Conservation (phyloP, 2,888 invertebrate genomes). For the Aleiodes testaceus region DNA sequence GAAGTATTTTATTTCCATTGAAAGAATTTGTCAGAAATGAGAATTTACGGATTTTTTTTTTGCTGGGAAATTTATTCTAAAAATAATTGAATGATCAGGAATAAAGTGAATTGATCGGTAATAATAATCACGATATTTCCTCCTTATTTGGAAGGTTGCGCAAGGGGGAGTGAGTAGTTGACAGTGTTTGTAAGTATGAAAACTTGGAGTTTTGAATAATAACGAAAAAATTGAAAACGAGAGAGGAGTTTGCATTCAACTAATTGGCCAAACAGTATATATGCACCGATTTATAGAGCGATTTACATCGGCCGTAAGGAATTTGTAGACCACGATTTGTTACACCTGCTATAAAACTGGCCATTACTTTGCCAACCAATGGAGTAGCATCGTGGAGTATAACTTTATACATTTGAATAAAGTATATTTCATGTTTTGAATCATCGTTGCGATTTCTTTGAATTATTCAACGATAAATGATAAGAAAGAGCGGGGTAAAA, state of each 20-base stretch:
- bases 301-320: conserved; percentile 63
- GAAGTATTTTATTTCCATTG: no score
- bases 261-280: conserved; percentile 65
- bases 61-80: no score
- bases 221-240: conserved; percentile 19
- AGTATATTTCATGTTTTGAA: conserved; percentile 15
- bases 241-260: conserved; percentile 56
- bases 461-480: background rate
- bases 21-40: no score
- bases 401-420: conserved; percentile 38
- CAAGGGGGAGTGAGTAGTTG: conserved; percentile 12
- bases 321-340: conserved; percentile 55
- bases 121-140: no score
- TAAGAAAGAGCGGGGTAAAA: background rate
- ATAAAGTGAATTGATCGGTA: no score
- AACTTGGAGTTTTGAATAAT: conserved; percentile 24
- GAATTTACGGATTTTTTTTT: no score
- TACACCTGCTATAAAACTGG: conserved; percentile 52
- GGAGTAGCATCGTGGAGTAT: conserved; percentile 30
- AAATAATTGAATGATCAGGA: no score
- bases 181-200: conserved; percentile 19
- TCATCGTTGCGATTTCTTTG: background rate
- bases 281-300: conserved; percentile 60
- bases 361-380: conserved; percentile 26
- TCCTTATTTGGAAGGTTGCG: conserved; percentile 7